A percentile compares a stretch with the other conserved stretches of the same genome.
Conservation (phyloP, 2,888 invertebrate species). For the Stomorhina lunata region DNA sequence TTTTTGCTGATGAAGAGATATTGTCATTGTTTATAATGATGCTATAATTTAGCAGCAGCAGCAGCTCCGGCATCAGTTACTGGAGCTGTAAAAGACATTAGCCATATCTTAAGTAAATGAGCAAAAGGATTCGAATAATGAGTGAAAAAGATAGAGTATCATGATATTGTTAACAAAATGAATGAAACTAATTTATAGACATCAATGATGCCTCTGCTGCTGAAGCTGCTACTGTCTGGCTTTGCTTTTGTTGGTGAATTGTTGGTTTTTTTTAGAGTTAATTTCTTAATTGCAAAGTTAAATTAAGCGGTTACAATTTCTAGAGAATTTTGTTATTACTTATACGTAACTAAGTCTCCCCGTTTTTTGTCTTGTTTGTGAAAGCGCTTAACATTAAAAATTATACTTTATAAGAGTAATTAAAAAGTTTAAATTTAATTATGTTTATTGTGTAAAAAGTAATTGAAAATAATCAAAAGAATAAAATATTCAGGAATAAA, state of each 20-base stretch:
- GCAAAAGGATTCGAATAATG: not conserved
- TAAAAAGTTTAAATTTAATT: slow-evolving; percentile 38
- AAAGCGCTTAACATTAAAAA: slow-evolving; percentile 40
- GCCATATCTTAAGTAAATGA: slow-evolving; percentile 37
- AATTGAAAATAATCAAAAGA: not conserved
- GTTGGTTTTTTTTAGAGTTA: slow-evolving; percentile 40
- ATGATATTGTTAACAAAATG: slow-evolving; percentile 19
- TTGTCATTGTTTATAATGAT: slow-evolving; percentile 60
- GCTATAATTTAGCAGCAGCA: slow-evolving; percentile 44
- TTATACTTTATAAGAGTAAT: not conserved
- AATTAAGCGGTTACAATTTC: slow-evolving; percentile 63
- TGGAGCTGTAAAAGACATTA: slow-evolving; percentile 32
- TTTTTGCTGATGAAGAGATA: slow-evolving; percentile 61
- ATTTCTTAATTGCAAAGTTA: slow-evolving; percentile 66
- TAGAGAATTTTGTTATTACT: slow-evolving; percentile 40
- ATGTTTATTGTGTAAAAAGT: slow-evolving; percentile 22
- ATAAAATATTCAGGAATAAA: not conserved
- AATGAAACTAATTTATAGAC: slow-evolving; percentile 62
- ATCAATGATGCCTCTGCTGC: slow-evolving; percentile 8
- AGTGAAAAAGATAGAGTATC: not conserved
- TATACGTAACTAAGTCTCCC: not conserved
- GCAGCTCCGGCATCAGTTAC: not conserved
- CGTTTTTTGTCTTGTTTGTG: not conserved
- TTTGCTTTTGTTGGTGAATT: not conserved
- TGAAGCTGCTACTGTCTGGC: not conserved